Evolutionary conservation across 2,113 vertebrate genomes (phyloP), one percentile per base, ranked within the genome.

Genomic region (Diphyllodes magnificus): DNA sequence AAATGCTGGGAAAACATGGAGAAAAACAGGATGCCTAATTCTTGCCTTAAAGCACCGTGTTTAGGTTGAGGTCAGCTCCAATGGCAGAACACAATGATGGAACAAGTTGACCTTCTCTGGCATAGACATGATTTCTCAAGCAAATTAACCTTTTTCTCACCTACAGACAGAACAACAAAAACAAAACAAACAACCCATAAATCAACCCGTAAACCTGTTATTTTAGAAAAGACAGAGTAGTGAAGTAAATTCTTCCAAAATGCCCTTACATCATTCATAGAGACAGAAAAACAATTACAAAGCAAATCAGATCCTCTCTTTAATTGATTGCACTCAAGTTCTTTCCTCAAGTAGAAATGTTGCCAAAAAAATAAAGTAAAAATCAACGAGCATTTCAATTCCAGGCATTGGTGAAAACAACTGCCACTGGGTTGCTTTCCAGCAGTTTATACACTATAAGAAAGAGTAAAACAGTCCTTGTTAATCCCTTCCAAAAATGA

Each of bases 111-210:
- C 96, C 92, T 97, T 97, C 94, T 97, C 70, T 96, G 76, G 94
- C 87, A 90, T 50, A 95, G 94, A 97, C 94, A 93, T 95, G 96
- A 96, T 95, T 96, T 96, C 95, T 96, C 93, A 95, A 82, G 93
- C 93, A 95, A 98, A 97, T 97, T 96, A 98, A 97, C 92, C 91
- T 97, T 97, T 97, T 94, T 95, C 91, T 92, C 92, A 87, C 82
- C 84, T 92, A 86, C 82, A 96, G 76, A 93, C 86, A 96, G 95
- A 97, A 96, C 76, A 96, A 97, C 95, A 97, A 86, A 80, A 97
- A 91, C 68, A 92, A 97, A 97, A 97, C 77, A 97, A 96, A 97
- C 95, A 96, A 95, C 92, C 93, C 92, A 96, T 97, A 97, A 96
- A 94, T 91, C 91, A 97, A 95, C 63, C 88, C 37, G 93, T 87